Evolutionary conservation across 2,797 vertebrate genomes (phyloP), one percentile per base, ranked within the genome.

Genomic region (Dermochelys coriacea): DNA sequence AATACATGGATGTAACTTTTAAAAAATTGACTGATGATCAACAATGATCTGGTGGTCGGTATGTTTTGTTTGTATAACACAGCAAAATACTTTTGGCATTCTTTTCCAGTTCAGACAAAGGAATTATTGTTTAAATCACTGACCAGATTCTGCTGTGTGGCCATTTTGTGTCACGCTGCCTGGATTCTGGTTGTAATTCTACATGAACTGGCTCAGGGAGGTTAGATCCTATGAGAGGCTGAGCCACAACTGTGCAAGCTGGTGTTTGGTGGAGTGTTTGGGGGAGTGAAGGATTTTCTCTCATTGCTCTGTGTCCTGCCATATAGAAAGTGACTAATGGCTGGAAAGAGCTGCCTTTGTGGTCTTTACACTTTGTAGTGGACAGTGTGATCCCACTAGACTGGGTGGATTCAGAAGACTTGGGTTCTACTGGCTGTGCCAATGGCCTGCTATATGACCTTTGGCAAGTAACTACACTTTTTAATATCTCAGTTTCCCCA

Each of bases 81-180:
- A 93, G 4, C 47, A 88, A 94, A 95, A 80, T 25, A 37, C 21
- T 84, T 83, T 84, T 89, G 86, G 54, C 82, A 85, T 41, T 92
- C 82, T 51, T 55, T 86, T 78, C 68, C 49, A 41, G 54, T 55
- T 90, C 8, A 52, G 25, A 87, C 85, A 34, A 85, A 3, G 2
- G 19, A 96, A 64, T 68, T 27, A n/a, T n/a, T 78, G 74, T 45
- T 47, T 64, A 50, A 37, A 57, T 85, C 29, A 23, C 71, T 87
- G 77, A 80, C 49, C 78, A 90, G 68, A 80, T 45, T 41, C 55
- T 6, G 41, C 4, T 68, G 81, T 68, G 23, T 1, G 84, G 85
- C 25, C 52, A 79, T 61, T 88, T 85, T 45, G n/a, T 61, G 51
- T 89, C 80, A 68, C 52, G 19, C 34, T 15, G 57, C 29, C 25